Percentiles rank a stretch among this genome's conserved stretches.
These are phyloP conservation scores for Conger conger DNA, from an alignment of 2,113 vertebrate genomes.

Conservation along the genomic window DNA sequence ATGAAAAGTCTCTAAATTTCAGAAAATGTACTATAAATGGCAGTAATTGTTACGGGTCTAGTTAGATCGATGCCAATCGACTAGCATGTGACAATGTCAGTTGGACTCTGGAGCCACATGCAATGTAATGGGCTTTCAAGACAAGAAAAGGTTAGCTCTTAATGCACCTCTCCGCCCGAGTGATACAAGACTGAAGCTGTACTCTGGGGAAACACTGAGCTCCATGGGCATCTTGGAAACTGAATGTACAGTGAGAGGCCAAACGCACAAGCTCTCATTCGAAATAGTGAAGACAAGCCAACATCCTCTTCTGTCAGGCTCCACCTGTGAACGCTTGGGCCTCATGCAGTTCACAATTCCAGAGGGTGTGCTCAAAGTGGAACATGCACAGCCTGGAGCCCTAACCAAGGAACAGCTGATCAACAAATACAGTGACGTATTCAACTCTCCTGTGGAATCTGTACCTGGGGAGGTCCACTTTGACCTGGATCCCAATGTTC, in stretches of 20 bases:
- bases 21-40: too few relatives aligned
- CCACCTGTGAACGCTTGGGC: conserved; percentile 28
- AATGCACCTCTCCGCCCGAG: conserved; percentile 5
- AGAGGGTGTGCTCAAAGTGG: conserved; percentile 15
- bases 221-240: conserved; percentile 25
- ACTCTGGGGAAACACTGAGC: conserved; percentile 19
- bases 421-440: conserved; percentile 16
- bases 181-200: conserved; percentile 21
- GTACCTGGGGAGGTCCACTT: too few relatives aligned
- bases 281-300: conserved; percentile 33
- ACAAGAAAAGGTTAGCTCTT: conserved; percentile 27
- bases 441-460: too few relatives aligned
- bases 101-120: conserved; percentile 35
- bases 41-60: too few relatives aligned
- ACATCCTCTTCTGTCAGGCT: conserved; percentile 27
- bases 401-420: conserved; percentile 16
- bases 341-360: conserved; percentile 34
- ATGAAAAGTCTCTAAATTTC: too few relatives aligned
- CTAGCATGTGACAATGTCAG: too few relatives aligned
- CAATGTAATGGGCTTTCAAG: conserved; percentile 34
- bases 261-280: conserved; percentile 27
- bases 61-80: too few relatives aligned
- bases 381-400: not conserved
- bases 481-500: conserved; percentile 6
- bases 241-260: conserved; percentile 17